Percentiles rank a stretch among this genome's conserved stretches.
Evolutionary conservation across 2,113 vertebrate genomes (phyloP).

Genomic region (Condylura cristata): DNA sequence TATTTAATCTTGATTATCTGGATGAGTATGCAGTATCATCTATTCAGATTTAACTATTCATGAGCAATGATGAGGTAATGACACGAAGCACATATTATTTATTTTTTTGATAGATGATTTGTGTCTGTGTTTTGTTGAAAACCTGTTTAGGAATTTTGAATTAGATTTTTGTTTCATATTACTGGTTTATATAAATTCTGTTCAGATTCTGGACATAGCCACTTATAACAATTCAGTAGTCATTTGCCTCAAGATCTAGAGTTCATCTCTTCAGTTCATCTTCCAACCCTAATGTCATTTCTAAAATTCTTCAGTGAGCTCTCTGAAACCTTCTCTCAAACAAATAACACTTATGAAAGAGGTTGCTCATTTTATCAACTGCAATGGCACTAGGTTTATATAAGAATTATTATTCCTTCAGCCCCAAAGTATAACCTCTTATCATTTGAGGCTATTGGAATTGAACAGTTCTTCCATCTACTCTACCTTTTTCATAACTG

Average conservation of each 20-base stretch:
- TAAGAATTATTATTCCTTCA: background rate
- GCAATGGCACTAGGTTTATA: background rate
- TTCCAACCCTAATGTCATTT: background rate
- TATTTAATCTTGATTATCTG: background rate
- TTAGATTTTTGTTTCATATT: background rate
- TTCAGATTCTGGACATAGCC: background rate
- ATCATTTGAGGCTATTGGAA: background rate
- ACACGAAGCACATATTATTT: background rate
- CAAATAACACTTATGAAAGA: background rate
- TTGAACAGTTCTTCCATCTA: background rate
- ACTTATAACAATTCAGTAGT: background rate
- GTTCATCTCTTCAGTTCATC: background rate
- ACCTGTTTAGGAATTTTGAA: background rate
- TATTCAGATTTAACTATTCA: background rate
- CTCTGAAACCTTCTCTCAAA: background rate
- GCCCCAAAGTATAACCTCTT: background rate
- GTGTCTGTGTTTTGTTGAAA: background rate
- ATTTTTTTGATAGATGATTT: background rate
- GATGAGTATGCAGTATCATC: rapidly evolving
- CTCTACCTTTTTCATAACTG: background rate
- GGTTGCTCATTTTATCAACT: background rate
- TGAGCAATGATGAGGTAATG: background rate
- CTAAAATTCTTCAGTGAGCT: background rate
- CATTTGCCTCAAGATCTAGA: background rate
- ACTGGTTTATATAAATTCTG: background rate